Conservation (phyloP, 2,888 invertebrate species). For the Ormyrus pomaceus region DNA sequence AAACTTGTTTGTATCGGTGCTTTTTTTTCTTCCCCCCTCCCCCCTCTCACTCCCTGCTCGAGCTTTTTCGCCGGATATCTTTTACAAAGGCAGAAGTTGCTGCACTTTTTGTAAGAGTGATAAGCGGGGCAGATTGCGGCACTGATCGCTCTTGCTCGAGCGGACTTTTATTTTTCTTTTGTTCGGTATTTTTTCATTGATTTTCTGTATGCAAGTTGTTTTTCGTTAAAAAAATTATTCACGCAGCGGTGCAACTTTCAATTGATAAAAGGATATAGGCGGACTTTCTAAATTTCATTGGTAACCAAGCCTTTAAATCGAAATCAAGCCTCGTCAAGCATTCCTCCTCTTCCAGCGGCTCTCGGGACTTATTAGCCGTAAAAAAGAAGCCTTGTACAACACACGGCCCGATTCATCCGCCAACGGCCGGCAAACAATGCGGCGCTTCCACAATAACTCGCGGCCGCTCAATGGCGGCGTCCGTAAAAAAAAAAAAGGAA, state of each 20-base stretch:
- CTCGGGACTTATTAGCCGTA: no score
- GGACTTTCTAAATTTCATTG: no score
- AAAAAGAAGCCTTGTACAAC: no score
- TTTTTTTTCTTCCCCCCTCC: background rate
- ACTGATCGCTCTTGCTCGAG: constrained; percentile 14
- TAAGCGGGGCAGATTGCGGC: constrained; percentile 20
- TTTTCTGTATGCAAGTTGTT: background rate
- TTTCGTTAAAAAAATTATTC: background rate
- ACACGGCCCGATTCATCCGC: no score
- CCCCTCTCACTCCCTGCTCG: background rate
- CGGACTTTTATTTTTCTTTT: constrained; percentile 6
- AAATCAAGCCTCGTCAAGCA: no score
- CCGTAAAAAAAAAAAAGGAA: constrained; percentile 6
- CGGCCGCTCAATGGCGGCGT: background rate
- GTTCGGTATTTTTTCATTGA: constrained; percentile 27
- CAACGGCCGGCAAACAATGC: no score
- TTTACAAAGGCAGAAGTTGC: constrained; percentile 25
- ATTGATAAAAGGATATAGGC: no score
- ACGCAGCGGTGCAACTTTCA: background rate
- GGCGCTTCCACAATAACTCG: background rate
- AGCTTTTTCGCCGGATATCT: background rate
- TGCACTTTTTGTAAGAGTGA: constrained; percentile 5
- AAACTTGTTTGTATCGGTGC: constrained; percentile 49
- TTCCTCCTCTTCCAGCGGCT: no score
- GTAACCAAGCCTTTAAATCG: no score